Evolutionary conservation across 23 tunicate genomes (phyloP).

Genomic region (Ascidia mentula): DNA sequence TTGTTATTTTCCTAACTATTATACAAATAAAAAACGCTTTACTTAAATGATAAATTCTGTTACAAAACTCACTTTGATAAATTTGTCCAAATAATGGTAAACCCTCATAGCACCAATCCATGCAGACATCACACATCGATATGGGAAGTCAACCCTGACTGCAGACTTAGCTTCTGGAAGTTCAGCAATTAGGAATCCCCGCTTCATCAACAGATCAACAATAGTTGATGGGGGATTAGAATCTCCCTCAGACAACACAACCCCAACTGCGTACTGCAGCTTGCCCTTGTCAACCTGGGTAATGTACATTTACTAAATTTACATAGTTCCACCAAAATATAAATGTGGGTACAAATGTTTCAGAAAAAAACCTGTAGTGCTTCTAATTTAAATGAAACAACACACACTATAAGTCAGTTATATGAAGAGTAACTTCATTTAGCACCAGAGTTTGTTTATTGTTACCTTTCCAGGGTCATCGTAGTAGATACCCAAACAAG

Average conservation of each 20-base stretch:
- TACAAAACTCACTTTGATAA: constrained; percentile 29
- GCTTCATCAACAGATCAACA: constrained; percentile 22
- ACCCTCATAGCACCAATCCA: constrained; percentile 51
- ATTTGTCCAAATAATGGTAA: constrained; percentile 39
- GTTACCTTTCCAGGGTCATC: constrained; percentile 48
- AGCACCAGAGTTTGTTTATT: too few relatives aligned
- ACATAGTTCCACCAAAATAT: too few relatives aligned
- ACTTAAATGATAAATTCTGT: background rate
- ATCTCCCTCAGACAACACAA: constrained; percentile 29
- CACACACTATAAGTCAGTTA: too few relatives aligned
- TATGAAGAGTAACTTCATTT: too few relatives aligned
- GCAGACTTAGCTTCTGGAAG: constrained; percentile 50
- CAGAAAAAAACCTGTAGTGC: too few relatives aligned
- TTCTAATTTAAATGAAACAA: too few relatives aligned
- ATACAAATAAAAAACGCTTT: background rate
- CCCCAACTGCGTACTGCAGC: constrained; percentile 39
- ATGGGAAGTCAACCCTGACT: constrained; percentile 45
- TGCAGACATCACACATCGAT: constrained; percentile 17
- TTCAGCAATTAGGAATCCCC: constrained; percentile 12
- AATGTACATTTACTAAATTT: too few relatives aligned
- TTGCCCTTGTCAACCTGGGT: constrained; percentile 16
- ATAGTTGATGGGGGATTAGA: constrained; percentile 22
- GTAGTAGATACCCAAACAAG: constrained; percentile 29
- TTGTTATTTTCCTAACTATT: too few relatives aligned
- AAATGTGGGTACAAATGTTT: too few relatives aligned